A percentile compares a stretch with the other conserved stretches of the same genome.
phyloP scores from a whole-genome alignment of 2,797 vertebrate species.

The Pseudochirops corinnae region DNA sequence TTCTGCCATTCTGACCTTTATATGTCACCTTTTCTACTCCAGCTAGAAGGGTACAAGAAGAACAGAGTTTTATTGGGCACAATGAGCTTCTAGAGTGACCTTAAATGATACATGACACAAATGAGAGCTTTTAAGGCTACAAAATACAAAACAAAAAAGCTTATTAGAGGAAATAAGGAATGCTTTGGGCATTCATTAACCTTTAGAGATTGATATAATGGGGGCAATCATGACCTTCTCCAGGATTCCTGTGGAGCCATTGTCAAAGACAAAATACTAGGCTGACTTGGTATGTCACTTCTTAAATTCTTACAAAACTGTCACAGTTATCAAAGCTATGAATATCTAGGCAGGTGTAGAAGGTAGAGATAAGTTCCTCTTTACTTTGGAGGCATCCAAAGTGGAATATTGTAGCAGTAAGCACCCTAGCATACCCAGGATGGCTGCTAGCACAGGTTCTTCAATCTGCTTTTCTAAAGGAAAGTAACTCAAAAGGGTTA shows the following conservation, averaged over 20 bases:
- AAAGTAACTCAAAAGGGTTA: too few species aligned
- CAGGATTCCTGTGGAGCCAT: not conserved
- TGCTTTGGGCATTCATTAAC: not conserved
- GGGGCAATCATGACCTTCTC: not conserved
- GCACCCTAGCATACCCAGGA: too few species aligned
- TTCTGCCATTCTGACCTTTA: not conserved
- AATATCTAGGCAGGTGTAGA: not conserved
- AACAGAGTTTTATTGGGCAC: not conserved
- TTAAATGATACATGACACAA: not conserved
- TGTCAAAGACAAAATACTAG: not conserved
- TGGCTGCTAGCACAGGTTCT: too few species aligned
- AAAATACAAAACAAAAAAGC: not conserved
- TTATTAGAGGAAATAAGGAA: not conserved
- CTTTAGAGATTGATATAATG: not conserved
- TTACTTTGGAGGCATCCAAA: slow-evolving; percentile 3
- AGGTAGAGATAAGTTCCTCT: not conserved
- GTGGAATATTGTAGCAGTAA: not conserved
- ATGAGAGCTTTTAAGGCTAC: slow-evolving; percentile 8
- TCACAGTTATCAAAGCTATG: not conserved
- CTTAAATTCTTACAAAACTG: not conserved
- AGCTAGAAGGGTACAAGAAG: not conserved
- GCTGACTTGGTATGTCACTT: not conserved
- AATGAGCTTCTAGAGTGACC: not conserved
- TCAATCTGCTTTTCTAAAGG: too few species aligned
- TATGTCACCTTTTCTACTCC: not conserved